phyloP scores from a whole-genome alignment of 2,797 vertebrate genomes.

The Bovichtus diacanthus region DNA sequence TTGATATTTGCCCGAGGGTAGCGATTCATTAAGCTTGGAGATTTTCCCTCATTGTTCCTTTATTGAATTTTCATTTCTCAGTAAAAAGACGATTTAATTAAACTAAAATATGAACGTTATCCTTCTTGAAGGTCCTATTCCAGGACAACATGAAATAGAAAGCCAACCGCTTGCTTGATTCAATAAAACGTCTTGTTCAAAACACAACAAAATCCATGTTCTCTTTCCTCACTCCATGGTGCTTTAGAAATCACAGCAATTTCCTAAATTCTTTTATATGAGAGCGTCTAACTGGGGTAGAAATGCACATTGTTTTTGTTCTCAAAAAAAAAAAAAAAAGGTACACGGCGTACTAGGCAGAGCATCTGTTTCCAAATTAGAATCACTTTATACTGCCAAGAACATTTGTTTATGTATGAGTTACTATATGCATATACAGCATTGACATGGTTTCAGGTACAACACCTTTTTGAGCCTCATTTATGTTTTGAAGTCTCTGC shows the following conservation, averaged over 20 bases:
- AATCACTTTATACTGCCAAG: conserved; percentile 54
- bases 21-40: conserved; percentile 40
- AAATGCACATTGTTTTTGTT: conserved; percentile 14
- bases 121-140: neutral
- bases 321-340: conserved; percentile 25
- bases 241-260: conserved; percentile 29
- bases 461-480: conserved; percentile 46
- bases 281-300: conserved; percentile 10
- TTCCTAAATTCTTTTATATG: conserved; percentile 9
- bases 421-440: conserved; percentile 20
- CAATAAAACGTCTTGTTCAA: conserved; percentile 35
- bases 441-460: conserved; percentile 45
- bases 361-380: conserved; percentile 59
- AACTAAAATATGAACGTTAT: neutral
- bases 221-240: conserved; percentile 16
- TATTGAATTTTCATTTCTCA: conserved; percentile 6
- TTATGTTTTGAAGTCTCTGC: conserved; percentile 54
- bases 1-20: conserved; percentile 35
- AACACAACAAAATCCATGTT: conserved; percentile 34
- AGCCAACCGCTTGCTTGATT: conserved; percentile 22
- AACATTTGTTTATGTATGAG: conserved; percentile 55
- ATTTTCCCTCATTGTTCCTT: conserved; percentile 16
- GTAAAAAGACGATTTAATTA: neutral
- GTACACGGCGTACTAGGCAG: conserved; percentile 13
- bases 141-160: neutral